phyloP scores from a whole-genome alignment of 2,888 invertebrate species.

The Archaeoteleia sp. region DNA sequence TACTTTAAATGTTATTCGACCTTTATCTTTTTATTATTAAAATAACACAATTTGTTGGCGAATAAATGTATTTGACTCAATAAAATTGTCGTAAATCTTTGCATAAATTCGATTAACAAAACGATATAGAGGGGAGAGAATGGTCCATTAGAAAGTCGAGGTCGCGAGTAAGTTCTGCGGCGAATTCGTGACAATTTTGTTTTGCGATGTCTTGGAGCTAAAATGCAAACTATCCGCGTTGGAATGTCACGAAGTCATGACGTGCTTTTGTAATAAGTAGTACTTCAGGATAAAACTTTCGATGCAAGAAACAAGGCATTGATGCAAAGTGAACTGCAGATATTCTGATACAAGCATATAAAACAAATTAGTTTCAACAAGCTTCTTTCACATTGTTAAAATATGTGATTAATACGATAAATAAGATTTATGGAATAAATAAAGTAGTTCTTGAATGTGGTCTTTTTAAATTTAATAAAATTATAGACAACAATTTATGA shows the following conservation, averaged over 20 bases:
- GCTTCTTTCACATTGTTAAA: too few relatives aligned
- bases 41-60: conserved; percentile 1
- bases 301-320: conserved; percentile 20
- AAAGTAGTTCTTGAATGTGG: too few relatives aligned
- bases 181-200: conserved; percentile 44
- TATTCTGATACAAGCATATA: too few relatives aligned
- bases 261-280: conserved; percentile 34
- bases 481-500: too few relatives aligned
- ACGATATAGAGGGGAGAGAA: conserved; percentile 17
- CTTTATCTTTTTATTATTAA: too few relatives aligned
- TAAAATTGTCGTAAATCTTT: conserved; percentile 12
- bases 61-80: conserved; percentile 21
- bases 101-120: too few relatives aligned
- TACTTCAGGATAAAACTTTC: conserved; percentile 26
- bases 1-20: too few relatives aligned
- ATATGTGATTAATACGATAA: too few relatives aligned
- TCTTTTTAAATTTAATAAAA: too few relatives aligned
- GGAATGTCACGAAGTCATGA: conserved; percentile 47
- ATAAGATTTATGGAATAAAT: too few relatives aligned
- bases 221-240: conserved; percentile 35
- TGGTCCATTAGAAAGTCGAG: conserved; percentile 40
- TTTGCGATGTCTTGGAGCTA: conserved; percentile 28
- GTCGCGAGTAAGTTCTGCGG: conserved; percentile 14
- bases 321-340: conserved; percentile 4
- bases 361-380: too few relatives aligned